These are phyloP conservation scores for Manacus vitellinus DNA, from an alignment of 2,113 vertebrate genomes.

Conservation along the genomic window DNA sequence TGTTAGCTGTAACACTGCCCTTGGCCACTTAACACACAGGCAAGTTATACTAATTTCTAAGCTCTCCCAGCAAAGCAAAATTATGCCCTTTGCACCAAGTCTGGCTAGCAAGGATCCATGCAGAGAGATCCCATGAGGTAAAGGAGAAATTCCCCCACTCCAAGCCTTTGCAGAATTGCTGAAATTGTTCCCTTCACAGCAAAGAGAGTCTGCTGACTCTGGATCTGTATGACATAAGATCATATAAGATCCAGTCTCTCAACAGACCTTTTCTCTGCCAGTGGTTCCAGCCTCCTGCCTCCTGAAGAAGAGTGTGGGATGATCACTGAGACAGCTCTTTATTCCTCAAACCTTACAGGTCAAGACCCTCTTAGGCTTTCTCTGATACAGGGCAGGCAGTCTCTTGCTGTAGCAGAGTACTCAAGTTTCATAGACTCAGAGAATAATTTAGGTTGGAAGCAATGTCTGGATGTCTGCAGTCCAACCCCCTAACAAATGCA, in stretches of 20 bases:
- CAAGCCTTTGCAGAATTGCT: neutral
- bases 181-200: neutral
- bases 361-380: neutral
- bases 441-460: neutral
- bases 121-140: neutral
- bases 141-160: neutral
- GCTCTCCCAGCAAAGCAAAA: neutral
- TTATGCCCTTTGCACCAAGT: neutral
- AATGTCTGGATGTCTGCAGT: neutral
- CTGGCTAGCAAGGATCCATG: neutral
- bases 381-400: neutral
- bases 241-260: neutral
- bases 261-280: neutral
- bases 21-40: neutral
- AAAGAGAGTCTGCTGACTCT: neutral
- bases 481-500: neutral
- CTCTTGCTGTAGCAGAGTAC: neutral
- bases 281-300: neutral
- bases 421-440: neutral
- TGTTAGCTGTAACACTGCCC: neutral
- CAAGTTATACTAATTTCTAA: neutral
- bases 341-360: neutral
- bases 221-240: neutral
- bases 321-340: neutral
- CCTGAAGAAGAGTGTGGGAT: neutral